Evolutionary conservation across 2,113 vertebrate genomes (phyloP).

Genomic region (Bubalus kerabau): DNA sequence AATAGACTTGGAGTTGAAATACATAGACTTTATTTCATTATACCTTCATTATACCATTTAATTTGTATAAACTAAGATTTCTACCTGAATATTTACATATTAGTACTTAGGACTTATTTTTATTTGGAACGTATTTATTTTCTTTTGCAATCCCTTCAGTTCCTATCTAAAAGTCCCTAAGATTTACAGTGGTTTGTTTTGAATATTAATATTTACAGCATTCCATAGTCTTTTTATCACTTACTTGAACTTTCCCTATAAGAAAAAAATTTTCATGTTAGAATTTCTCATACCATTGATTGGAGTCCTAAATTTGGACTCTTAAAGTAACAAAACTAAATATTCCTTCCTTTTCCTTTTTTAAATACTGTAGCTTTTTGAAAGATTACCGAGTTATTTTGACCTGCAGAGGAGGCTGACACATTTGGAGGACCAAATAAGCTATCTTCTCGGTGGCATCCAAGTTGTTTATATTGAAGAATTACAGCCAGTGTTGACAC

Average conservation of each 20-base stretch:
- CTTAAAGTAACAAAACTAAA: not conserved
- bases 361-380: slow-evolving; percentile 84
- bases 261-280: not conserved
- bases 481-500: slow-evolving; percentile 84
- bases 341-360: not conserved
- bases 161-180: not conserved
- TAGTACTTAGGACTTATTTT: not conserved
- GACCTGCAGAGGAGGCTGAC: slow-evolving; percentile 86
- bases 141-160: not conserved
- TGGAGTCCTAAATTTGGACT: not conserved
- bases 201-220: not conserved
- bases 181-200: not conserved
- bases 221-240: not conserved
- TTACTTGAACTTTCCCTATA: not conserved
- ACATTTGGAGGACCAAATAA: slow-evolving; percentile 89
- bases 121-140: not conserved
- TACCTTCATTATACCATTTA: not conserved
- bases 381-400: slow-evolving; percentile 87
- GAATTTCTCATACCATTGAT: not conserved
- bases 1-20: not conserved
- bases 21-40: not conserved
- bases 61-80: not conserved
- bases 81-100: not conserved
- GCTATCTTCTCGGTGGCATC: slow-evolving; percentile 89
- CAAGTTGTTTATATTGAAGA: slow-evolving; percentile 88